A percentile compares a stretch with the other conserved stretches of the same genome.
Conservation (phyloP, 1,140 invertebrate species). For the Heliconius eleuchia region DNA sequence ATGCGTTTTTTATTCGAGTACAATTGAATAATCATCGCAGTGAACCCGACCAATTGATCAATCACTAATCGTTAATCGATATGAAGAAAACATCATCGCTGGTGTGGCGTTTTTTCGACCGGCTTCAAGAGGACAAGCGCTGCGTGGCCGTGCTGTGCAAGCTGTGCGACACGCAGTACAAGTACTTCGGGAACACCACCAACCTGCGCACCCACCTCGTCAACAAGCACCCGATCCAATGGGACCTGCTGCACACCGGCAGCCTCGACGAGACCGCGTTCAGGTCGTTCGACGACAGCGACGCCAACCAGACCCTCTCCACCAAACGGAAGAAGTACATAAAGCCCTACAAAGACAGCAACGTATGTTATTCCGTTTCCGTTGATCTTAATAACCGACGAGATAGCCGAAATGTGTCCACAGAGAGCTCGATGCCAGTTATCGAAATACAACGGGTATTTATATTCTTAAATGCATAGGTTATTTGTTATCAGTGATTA, state of each 20-base stretch:
- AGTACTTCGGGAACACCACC: slow-evolving; percentile 76
- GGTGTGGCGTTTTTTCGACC: slow-evolving; percentile 76
- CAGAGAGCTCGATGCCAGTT: slow-evolving; percentile 55
- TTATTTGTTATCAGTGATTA: slow-evolving; percentile 31
- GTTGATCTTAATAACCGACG: slow-evolving; percentile 60
- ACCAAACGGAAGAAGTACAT: slow-evolving; percentile 56
- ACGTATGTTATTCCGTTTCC: slow-evolving; percentile 74
- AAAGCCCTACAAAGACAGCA: slow-evolving; percentile 61
- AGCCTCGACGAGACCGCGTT: slow-evolving; percentile 58
- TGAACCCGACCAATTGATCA: slow-evolving; percentile 63
- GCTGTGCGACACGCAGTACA: slow-evolving; percentile 73
- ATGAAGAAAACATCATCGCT: slow-evolving; percentile 75
- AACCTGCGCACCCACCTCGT: slow-evolving; percentile 70
- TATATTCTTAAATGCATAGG: slow-evolving; percentile 52
- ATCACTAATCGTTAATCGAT: slow-evolving; percentile 58
- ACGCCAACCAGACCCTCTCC: slow-evolving; percentile 49
- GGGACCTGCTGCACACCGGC: slow-evolving; percentile 69
- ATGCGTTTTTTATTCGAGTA: slow-evolving; percentile 66
- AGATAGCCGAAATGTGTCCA: slow-evolving; percentile 39
- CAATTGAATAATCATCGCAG: slow-evolving; percentile 53
- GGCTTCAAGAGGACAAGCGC: slow-evolving; percentile 66
- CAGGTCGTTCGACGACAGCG: slow-evolving; percentile 55
- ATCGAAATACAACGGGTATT: slow-evolving; percentile 73
- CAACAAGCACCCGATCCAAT: slow-evolving; percentile 73
- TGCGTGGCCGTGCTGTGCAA: slow-evolving; percentile 72